Percentiles rank a stretch among this genome's conserved stretches.
Conservation (phyloP, 1,140 invertebrate species). For the Drosophila ficusphila region DNA sequence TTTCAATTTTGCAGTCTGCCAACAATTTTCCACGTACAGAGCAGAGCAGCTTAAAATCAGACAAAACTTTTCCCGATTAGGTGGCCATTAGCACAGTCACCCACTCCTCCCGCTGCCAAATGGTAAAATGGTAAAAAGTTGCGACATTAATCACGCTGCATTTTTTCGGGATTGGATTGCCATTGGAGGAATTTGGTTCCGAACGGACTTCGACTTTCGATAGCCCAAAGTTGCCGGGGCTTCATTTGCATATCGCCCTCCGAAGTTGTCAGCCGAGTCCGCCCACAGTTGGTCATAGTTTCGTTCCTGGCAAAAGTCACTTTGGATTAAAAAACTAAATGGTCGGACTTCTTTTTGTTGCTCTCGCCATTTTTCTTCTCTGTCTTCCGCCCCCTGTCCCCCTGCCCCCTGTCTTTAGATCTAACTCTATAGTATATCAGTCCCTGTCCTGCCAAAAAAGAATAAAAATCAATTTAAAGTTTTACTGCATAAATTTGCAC, state of each 20-base stretch:
- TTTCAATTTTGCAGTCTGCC: slow-evolving; percentile 49
- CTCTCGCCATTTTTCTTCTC: background rate
- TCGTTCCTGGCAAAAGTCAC: slow-evolving; percentile 42
- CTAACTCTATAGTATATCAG: background rate
- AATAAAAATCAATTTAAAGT: slow-evolving; percentile 73
- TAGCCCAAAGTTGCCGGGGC: slow-evolving; percentile 43
- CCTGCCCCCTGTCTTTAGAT: background rate
- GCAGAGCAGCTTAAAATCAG: slow-evolving; percentile 40
- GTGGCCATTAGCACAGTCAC: slow-evolving; percentile 48
- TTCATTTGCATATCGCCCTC: slow-evolving; percentile 57
- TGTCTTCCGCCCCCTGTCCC: background rate
- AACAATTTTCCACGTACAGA: slow-evolving; percentile 44
- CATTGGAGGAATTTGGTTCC: slow-evolving; percentile 28
- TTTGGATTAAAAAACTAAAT: slow-evolving; percentile 55
- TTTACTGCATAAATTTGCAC: slow-evolving; percentile 75
- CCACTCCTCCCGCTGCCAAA: background rate
- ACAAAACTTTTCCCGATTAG: slow-evolving; percentile 56
- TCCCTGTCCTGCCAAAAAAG: slow-evolving; percentile 3
- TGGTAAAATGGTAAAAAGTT: slow-evolving; percentile 29
- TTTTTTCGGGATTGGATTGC: slow-evolving; percentile 32
- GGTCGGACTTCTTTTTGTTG: slow-evolving; percentile 31
- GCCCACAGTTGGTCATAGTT: slow-evolving; percentile 29
- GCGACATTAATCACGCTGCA: slow-evolving; percentile 53
- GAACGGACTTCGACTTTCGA: slow-evolving; percentile 45
- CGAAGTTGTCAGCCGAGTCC: slow-evolving; percentile 33